Evolutionary conservation across 2,888 invertebrate species (phyloP).

Genomic region (Malachius bipustulatus): DNA sequence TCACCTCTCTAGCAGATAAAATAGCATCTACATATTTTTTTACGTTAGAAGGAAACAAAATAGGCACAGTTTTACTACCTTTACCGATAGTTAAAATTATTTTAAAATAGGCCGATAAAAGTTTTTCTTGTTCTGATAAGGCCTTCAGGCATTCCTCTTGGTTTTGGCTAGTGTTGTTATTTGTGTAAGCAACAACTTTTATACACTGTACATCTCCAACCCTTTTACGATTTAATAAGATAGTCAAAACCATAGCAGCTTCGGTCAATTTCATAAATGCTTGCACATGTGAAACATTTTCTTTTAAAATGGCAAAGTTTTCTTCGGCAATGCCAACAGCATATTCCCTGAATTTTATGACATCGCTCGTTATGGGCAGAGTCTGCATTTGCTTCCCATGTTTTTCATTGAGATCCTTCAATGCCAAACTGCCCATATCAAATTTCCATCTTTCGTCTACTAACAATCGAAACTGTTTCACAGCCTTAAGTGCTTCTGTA

Average conservation of each 20-base stretch:
- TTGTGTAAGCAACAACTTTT: constrained; percentile 16
- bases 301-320: constrained; percentile 11
- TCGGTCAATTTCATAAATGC: constrained; percentile 20
- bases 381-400: constrained; percentile 15
- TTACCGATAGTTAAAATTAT: constrained; percentile 8
- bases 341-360: constrained; percentile 19
- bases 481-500: constrained; percentile 10
- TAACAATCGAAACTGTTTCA: constrained; percentile 17
- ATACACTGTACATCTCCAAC: constrained; percentile 22
- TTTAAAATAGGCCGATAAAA: constrained; percentile 16
- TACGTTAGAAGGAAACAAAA: constrained; percentile 10
- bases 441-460: constrained; percentile 18
- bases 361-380: constrained; percentile 19
- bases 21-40: constrained; percentile 8
- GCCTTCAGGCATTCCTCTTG: constrained; percentile 18
- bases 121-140: constrained; percentile 18
- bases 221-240: constrained; percentile 21
- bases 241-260: constrained; percentile 18
- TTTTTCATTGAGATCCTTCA: constrained; percentile 21
- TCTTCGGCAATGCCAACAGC: constrained; percentile 15
- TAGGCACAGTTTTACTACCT: constrained; percentile 8
- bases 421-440: constrained; percentile 18
- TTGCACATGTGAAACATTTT: constrained; percentile 13
- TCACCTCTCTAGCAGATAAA: constrained; percentile 14
- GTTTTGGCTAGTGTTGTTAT: constrained; percentile 7